Base-by-base conservation (phyloP, 2,797 vertebrate species). In the Coranthus polyacanthus region DNA sequence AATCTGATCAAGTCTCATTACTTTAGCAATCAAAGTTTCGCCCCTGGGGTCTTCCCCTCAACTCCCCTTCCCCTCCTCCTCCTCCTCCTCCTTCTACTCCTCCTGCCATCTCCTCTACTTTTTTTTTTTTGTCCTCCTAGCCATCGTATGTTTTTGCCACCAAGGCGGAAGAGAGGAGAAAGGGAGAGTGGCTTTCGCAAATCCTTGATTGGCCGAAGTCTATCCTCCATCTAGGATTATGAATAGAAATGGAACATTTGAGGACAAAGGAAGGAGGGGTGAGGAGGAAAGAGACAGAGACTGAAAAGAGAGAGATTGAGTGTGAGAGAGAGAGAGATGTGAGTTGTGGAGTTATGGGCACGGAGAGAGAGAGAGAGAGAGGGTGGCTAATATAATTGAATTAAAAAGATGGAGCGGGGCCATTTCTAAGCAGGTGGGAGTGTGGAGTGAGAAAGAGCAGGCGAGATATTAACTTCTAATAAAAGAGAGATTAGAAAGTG, bases 401-500 rank as follows among this genome's bases (percentile, higher is more conserved):
- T 92, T 92, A 91, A 91, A 92, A 92, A 92, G 90, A 91, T 91
- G 87, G 82, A 91, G 89, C 84, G 61, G 84, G 86, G 87, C 87
- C 83, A 89, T 90, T 90, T 90, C 88, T 90, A 89, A 89, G 88
- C 90, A 91, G 89, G 89, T 88, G 89, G 88, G 87, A 89, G 87
- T 87, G 81, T 81, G 81, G 76, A 88, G 85, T 84, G 83, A 89
- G 88, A 91, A 86, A 85, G 86, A 90, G 87, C 84, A 72, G 89
- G 84, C 81, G 42, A 86, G 86, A 90, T 91, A 92, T 91, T 92
- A 92, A 92, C 88, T 91, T 92, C 91, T 92, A 92, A 92, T 92
- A 92, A 92, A 92, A 92, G 90, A 92, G 81, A 92, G 91, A 92
- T 92, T 92, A 92, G 90, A 92, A 90, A 92, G 89, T 91, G 90